Conservation (phyloP, 2,888 invertebrate genomes). For the Lithophane semibrunnea region DNA sequence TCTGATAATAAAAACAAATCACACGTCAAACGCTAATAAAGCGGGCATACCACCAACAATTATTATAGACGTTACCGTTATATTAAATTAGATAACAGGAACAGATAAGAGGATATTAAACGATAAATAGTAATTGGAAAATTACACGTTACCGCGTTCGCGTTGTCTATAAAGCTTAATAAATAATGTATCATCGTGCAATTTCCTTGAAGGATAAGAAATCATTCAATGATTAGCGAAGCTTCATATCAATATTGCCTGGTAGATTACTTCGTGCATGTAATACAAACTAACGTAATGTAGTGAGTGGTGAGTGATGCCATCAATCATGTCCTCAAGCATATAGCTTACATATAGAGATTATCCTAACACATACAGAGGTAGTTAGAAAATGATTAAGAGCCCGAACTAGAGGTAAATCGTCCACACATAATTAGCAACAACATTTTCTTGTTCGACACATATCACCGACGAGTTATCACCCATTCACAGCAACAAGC, state of each 20-base stretch:
- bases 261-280: conserved; percentile 8
- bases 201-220: conserved; percentile 45
- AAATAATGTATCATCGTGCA: conserved; percentile 22
- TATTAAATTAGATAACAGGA: conserved; percentile 44
- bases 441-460: conserved; percentile 45
- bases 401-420: conserved; percentile 33
- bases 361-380: not conserved
- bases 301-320: conserved; percentile 19
- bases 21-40: conserved; percentile 32
- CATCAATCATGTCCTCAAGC: conserved; percentile 41
- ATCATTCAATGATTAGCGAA: conserved; percentile 18
- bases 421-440: conserved; percentile 48
- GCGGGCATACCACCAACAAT: conserved; percentile 13
- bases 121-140: conserved; percentile 51
- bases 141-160: conserved; percentile 30
- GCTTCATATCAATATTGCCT: conserved; percentile 32
- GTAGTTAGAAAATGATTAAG: conserved; percentile 13
- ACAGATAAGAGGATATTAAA: conserved; percentile 47
- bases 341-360: conserved; percentile 5
- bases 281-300: conserved; percentile 31
- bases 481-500: conserved; percentile 46
- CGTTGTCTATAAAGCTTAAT: conserved; percentile 37
- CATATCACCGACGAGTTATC: conserved; percentile 52
- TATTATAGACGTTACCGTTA: conserved; percentile 16
- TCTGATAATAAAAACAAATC: conserved; percentile 31